Evolutionary conservation across 2,888 invertebrate genomes (phyloP).

Genomic region (Nycteola revayana): DNA sequence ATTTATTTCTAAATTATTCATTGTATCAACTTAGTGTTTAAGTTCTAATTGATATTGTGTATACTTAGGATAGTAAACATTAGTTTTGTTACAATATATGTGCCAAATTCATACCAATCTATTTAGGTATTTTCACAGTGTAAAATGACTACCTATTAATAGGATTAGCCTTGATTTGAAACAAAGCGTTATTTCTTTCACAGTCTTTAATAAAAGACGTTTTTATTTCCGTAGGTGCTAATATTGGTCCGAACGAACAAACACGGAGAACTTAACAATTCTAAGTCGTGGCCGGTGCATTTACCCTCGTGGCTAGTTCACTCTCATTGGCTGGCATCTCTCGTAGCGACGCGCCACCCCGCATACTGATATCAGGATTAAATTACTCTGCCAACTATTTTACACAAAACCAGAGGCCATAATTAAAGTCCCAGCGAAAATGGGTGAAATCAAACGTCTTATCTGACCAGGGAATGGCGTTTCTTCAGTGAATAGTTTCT

Average conservation of each 20-base stretch:
- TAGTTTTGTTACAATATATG: no score
- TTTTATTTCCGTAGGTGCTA: constrained; percentile 9
- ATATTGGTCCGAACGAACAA: constrained; percentile 39
- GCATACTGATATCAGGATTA: constrained; percentile 77
- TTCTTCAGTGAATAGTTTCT: constrained; percentile 77
- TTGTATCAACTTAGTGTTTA: no score
- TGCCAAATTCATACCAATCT: no score
- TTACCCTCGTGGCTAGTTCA: constrained; percentile 26
- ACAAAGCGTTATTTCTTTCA: no score
- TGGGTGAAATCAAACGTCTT: constrained; percentile 80
- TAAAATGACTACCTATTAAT: no score
- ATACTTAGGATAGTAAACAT: no score
- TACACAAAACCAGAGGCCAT: constrained; percentile 80
- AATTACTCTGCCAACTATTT: constrained; percentile 80
- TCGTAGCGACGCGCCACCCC: constrained; percentile 61
- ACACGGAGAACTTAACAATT: constrained; percentile 43
- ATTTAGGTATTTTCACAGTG: no score
- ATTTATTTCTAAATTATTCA: no score
- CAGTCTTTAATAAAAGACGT: no score
- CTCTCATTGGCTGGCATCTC: constrained; percentile 54
- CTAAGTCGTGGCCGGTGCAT: constrained; percentile 38
- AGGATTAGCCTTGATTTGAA: no score
- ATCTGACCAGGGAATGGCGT: constrained; percentile 80
- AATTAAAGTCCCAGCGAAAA: constrained; percentile 79
- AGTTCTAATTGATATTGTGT: no score